A percentile compares a stretch with the other conserved stretches of the same genome.
These are phyloP conservation scores for Crossocerus cetratus DNA, from an alignment of 2,888 invertebrate species.

Conservation along the genomic window DNA sequence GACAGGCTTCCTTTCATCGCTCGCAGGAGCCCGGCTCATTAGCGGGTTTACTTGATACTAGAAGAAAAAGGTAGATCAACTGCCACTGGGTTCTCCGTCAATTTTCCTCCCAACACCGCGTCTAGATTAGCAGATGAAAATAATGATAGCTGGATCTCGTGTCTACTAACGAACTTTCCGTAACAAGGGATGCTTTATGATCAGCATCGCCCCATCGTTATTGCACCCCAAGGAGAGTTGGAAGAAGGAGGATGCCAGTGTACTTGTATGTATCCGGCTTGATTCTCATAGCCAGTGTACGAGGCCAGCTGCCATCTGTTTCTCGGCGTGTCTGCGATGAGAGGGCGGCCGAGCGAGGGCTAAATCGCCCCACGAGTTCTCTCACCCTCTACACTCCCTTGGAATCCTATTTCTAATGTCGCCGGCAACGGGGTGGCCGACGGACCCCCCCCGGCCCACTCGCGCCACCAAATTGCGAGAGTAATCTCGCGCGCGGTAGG, in stretches of 20 bases:
- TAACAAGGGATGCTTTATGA: no score
- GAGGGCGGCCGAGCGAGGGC: slow-evolving; percentile 41
- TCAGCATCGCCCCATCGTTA: slow-evolving; percentile 2
- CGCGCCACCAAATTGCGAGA: slow-evolving; percentile 63
- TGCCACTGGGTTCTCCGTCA: no score
- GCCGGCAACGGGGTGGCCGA: slow-evolving; percentile 31
- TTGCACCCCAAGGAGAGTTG: slow-evolving; percentile 5
- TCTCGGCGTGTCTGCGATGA: slow-evolving; percentile 38
- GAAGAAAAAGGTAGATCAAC: no score
- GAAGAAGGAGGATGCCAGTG: slow-evolving; percentile 7
- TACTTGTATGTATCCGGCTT: slow-evolving; percentile 8
- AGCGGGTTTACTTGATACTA: no score
- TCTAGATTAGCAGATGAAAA: no score
- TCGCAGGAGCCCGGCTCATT: no score
- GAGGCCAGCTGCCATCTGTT: slow-evolving; percentile 47
- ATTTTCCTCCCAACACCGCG: no score
- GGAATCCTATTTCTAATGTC: not conserved
- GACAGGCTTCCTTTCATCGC: no score
- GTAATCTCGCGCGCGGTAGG: slow-evolving; percentile 50
- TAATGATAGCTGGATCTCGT: no score
- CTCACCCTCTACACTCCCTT: slow-evolving; percentile 30
- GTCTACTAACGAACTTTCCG: no score
- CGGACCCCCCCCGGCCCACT: slow-evolving; percentile 58
- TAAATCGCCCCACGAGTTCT: slow-evolving; percentile 57
- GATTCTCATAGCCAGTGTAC: slow-evolving; percentile 28